These are phyloP conservation scores for Lepidostoma basale DNA, from an alignment of 1,140 invertebrate species.

Conservation along the genomic window DNA sequence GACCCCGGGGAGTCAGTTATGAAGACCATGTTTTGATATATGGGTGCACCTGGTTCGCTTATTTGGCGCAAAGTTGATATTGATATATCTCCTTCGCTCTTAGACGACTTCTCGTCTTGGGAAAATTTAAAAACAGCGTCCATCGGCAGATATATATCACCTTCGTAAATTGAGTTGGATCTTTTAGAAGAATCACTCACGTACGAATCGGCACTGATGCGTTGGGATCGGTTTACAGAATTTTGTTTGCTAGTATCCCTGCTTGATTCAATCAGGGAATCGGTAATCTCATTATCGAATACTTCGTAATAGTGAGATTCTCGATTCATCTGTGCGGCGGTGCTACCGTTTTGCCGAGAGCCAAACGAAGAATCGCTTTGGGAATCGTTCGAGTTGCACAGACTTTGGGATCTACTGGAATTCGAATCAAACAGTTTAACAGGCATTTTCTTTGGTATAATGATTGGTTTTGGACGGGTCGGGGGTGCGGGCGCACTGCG, in stretches of 20 bases:
- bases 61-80: conserved; percentile 34
- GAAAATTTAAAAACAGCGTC: conserved; percentile 29
- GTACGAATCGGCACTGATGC: conserved; percentile 11
- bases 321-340: too few relatives aligned
- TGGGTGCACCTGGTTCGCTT: conserved; percentile 6
- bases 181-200: background rate
- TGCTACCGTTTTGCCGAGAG: too few relatives aligned
- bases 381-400: background rate
- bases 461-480: conserved; percentile 1
- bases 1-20: background rate
- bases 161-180: conserved; percentile 1
- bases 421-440: background rate
- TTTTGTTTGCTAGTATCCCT: too few relatives aligned
- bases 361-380: too few relatives aligned
- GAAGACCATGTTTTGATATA: conserved; percentile 37
- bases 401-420: conserved; percentile 4
- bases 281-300: too few relatives aligned
- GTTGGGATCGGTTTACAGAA: conserved; percentile 4
- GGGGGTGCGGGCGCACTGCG: background rate
- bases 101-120: background rate
- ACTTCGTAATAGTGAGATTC: too few relatives aligned
- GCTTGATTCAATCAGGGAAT: too few relatives aligned
- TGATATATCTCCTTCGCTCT: background rate
- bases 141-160: conserved; percentile 36
- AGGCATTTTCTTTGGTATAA: background rate